phyloP scores from a whole-genome alignment of 2,888 invertebrate species.

The Orgyia antiqua region DNA sequence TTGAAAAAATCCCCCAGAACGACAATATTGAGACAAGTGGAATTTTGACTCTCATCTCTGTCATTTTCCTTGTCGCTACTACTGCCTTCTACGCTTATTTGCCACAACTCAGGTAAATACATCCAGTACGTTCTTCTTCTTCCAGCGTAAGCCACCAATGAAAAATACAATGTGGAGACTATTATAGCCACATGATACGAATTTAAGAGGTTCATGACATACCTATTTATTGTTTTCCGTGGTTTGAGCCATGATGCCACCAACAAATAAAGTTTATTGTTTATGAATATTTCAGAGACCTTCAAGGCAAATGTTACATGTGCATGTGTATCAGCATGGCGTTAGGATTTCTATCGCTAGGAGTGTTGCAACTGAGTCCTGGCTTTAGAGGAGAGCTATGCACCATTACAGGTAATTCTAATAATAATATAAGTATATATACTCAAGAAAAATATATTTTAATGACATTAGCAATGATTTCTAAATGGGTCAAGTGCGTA shows the following conservation, averaged over 20 bases:
- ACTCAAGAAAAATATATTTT: too few relatives aligned
- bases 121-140: too few relatives aligned
- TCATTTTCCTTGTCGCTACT: constrained; percentile 78
- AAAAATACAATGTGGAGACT: too few relatives aligned
- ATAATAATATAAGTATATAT: not conserved
- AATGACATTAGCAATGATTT: too few relatives aligned
- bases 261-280: too few relatives aligned
- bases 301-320: constrained; percentile 82
- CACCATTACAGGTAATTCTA: constrained; percentile 63
- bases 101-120: constrained; percentile 79
- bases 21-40: constrained; percentile 55
- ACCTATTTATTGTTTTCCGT: too few relatives aligned
- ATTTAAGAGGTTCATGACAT: too few relatives aligned
- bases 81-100: constrained; percentile 78
- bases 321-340: constrained; percentile 79
- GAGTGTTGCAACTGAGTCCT: constrained; percentile 73
- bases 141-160: too few relatives aligned
- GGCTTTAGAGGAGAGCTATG: constrained; percentile 60
- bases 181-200: too few relatives aligned
- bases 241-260: too few relatives aligned
- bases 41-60: constrained; percentile 70
- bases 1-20: constrained; percentile 85
- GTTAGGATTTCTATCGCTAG: constrained; percentile 76
- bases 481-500: too few relatives aligned
- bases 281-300: constrained; percentile 76